phyloP scores from a whole-genome alignment of 1,140 invertebrate genomes.

The Drusus annulatus region DNA sequence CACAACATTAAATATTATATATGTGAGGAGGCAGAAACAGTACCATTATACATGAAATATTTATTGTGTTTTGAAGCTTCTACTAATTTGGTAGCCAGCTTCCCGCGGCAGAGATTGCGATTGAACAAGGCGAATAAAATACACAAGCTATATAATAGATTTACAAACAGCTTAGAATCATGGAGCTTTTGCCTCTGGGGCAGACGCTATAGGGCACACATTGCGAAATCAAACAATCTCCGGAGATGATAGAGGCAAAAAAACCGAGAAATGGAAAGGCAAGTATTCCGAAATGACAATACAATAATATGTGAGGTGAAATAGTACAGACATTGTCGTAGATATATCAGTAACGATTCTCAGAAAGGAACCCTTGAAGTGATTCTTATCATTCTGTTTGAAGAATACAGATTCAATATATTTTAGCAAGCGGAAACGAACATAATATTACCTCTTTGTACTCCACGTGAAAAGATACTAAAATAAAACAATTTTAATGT shows the following conservation, averaged over 20 bases:
- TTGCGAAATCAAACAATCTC: constrained; percentile 39
- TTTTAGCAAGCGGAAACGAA: too few relatives aligned
- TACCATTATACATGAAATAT: background rate
- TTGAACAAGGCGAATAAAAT: background rate
- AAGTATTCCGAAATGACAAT: background rate
- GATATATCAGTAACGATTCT: too few relatives aligned
- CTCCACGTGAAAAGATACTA: too few relatives aligned
- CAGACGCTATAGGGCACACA: constrained; percentile 32
- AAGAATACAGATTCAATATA: too few relatives aligned
- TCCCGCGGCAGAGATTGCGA: constrained; percentile 1
- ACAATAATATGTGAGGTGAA: background rate
- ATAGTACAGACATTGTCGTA: background rate
- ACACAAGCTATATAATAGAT: background rate
- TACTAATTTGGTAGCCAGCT: constrained; percentile 8
- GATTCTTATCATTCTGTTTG: too few relatives aligned
- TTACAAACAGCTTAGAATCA: too few relatives aligned
- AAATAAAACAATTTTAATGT: too few relatives aligned
- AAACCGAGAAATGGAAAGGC: constrained; percentile 24
- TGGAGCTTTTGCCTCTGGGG: background rate
- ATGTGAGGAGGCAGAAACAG: background rate
- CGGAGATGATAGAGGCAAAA: constrained; percentile 19
- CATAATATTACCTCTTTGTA: too few relatives aligned
- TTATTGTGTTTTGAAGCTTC: constrained; percentile 25
- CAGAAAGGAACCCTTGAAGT: too few relatives aligned
- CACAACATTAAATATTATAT: background rate